These are phyloP conservation scores for Labeo catla DNA, from an alignment of 2,113 vertebrate genomes.

Conservation along the genomic window DNA sequence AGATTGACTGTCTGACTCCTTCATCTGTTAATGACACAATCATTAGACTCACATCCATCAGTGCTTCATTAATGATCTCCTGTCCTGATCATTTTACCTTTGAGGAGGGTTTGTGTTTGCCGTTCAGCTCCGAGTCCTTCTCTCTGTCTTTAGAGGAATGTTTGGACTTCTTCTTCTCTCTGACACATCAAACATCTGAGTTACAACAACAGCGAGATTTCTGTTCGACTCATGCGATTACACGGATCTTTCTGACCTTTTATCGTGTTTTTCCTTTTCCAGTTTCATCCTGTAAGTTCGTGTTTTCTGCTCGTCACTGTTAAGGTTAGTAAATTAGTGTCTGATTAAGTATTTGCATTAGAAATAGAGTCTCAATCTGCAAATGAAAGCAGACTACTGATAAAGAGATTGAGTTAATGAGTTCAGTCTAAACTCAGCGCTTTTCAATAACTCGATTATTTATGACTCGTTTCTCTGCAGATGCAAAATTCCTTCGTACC, in stretches of 20 bases:
- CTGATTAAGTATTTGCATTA: background rate
- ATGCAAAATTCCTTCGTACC: background rate
- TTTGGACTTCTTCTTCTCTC: constrained; percentile 19
- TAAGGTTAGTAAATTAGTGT: background rate
- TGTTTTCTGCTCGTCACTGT: background rate
- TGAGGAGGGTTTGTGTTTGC: background rate
- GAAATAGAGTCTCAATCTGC: no score
- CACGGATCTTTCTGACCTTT: background rate
- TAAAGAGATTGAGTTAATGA: no score
- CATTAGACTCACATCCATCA: background rate
- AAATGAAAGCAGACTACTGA: no score
- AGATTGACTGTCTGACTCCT: constrained; percentile 3
- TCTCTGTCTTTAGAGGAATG: background rate
- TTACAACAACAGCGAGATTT: background rate
- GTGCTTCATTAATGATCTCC: background rate
- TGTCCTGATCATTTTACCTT: constrained; percentile 25
- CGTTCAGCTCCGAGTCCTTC: background rate
- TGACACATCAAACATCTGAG: background rate
- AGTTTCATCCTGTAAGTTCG: constrained; percentile 38
- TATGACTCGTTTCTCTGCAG: background rate
- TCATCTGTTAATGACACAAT: background rate
- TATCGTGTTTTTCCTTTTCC: background rate
- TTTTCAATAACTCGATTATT: no score
- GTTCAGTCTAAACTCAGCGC: no score
- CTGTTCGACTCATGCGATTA: background rate